Conservation (phyloP, 53 echinoderm and acorn worm genomes). For the Actinopyga echinites region DNA sequence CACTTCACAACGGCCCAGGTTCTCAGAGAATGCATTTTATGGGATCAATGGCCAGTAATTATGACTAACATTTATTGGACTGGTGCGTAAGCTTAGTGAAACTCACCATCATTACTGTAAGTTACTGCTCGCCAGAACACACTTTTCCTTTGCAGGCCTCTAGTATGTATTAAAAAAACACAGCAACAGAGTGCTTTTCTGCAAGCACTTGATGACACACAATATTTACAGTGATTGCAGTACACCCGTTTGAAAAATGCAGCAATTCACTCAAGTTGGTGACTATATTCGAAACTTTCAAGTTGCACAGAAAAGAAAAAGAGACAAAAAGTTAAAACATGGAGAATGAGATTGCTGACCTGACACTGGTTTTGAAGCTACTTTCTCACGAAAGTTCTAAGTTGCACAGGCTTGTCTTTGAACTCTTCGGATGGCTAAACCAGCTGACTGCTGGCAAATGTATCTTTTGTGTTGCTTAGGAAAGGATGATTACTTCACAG, state of each 20-base stretch:
- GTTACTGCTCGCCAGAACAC: too few species aligned
- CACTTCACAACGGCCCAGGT: neutral
- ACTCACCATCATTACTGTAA: too few species aligned
- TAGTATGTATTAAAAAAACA: too few species aligned
- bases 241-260: too few species aligned
- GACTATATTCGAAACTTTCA: too few species aligned
- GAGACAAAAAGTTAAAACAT: neutral
- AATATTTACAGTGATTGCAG: too few species aligned
- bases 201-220: too few species aligned
- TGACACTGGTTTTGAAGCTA: neutral
- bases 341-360: neutral
- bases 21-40: neutral
- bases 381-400: slow-evolving; percentile 2
- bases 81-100: neutral
- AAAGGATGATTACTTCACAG: neutral
- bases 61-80: neutral
- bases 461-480: slow-evolving; percentile 15
- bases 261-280: too few species aligned
- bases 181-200: too few species aligned
- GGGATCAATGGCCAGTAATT: neutral
- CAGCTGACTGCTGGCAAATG: neutral
- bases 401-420: slow-evolving; percentile 5
- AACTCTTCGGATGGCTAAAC: neutral
- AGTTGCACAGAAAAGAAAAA: too few species aligned
- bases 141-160: too few species aligned